phyloP scores from a whole-genome alignment of 2,797 vertebrate genomes.

The Sebastes trivittatus region DNA sequence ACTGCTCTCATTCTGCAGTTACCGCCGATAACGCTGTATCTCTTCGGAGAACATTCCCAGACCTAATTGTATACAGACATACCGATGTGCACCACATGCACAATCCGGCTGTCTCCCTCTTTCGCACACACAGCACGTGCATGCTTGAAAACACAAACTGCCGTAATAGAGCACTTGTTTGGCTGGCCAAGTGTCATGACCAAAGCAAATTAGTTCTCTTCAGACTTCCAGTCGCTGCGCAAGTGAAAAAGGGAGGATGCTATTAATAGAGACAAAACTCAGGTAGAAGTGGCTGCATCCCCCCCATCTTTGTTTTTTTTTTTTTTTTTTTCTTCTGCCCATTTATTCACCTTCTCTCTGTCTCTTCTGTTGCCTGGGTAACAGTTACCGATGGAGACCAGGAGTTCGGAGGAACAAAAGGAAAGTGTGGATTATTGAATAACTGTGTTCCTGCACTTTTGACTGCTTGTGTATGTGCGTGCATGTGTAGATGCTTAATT shows the following conservation, averaged over 20 bases:
- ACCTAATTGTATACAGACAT: background rate
- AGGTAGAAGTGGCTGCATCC: slow-evolving; percentile 23
- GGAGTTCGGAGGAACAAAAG: slow-evolving; percentile 67
- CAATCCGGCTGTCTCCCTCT: background rate
- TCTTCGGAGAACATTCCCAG: background rate
- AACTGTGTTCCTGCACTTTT: slow-evolving; percentile 28
- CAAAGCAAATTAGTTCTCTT: slow-evolving; percentile 37
- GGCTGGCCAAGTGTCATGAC: slow-evolving; percentile 32
- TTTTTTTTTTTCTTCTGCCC: slow-evolving; percentile 43
- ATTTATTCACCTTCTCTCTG: slow-evolving; percentile 61
- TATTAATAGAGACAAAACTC: slow-evolving; percentile 52
- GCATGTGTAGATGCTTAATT: slow-evolving; percentile 2
- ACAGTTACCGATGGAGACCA: slow-evolving; percentile 81
- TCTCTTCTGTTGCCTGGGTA: slow-evolving; percentile 81
- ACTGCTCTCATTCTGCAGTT: no score
- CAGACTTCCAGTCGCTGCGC: slow-evolving; percentile 19
- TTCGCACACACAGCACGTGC: background rate
- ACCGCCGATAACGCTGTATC: background rate
- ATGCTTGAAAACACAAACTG: slow-evolving; percentile 34
- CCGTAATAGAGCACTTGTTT: slow-evolving; percentile 41
- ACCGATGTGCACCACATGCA: slow-evolving; percentile 17
- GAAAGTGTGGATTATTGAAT: slow-evolving; percentile 66
- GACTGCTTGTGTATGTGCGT: background rate
- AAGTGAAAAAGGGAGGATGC: slow-evolving; percentile 4
- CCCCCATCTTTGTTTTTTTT: slow-evolving; percentile 35